A percentile compares a stretch with the other conserved stretches of the same genome.
Conservation (phyloP, 1,140 invertebrate species). For the Rhizoglyphus robini region DNA sequence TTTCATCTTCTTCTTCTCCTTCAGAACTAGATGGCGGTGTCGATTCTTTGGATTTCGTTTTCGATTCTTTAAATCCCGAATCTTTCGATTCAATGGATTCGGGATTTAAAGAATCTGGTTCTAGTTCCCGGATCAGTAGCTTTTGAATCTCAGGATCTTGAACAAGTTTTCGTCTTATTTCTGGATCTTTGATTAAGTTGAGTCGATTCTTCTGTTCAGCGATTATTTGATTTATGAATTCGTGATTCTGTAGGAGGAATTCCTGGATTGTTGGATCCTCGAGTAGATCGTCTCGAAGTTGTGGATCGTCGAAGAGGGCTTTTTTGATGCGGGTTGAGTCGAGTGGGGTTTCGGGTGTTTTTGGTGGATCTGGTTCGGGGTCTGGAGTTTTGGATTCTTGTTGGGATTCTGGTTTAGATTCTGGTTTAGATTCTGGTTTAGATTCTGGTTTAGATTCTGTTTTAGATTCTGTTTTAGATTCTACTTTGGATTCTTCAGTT, state of each 20-base stretch:
- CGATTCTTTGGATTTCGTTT: neutral
- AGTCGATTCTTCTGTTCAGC: neutral
- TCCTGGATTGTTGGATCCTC: neutral
- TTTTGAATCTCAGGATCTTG: neutral
- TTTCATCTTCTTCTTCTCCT: neutral
- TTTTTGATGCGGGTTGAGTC: neutral
- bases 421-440: no score
- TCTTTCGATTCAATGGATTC: no score
- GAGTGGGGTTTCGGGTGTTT: neutral
- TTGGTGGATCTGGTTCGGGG: neutral
- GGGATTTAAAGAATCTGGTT: no score
- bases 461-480: no score
- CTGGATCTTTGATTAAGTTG: neutral
- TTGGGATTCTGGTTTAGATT: no score
- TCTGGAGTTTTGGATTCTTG: no score
- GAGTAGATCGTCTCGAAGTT: neutral
- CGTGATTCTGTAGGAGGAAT: neutral
- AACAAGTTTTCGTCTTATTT: neutral
- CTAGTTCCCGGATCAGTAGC: no score
- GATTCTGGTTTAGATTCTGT: no score
- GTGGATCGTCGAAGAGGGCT: neutral
- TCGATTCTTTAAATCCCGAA: neutral
- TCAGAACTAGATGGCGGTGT: no score
- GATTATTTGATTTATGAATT: neutral
- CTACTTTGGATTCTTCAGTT: neutral